A percentile compares a stretch with the other conserved stretches of the same genome.
These are phyloP conservation scores for Drosophila kikkawai DNA, from an alignment of 1,140 invertebrate genomes.

Conservation along the genomic window DNA sequence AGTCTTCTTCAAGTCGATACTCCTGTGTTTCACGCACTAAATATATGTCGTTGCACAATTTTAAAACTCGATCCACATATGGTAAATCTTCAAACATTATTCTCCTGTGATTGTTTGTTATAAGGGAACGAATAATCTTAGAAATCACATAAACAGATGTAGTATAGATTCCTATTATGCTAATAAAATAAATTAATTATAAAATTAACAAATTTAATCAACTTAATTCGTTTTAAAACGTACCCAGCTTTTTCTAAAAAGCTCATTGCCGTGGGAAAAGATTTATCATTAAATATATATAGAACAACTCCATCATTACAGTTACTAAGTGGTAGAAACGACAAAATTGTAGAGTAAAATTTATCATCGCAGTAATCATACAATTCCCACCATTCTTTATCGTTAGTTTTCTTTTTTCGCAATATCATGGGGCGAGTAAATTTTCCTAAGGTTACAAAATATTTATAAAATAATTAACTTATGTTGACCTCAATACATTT, in stretches of 20 bases:
- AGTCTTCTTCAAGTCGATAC: slow-evolving; percentile 97
- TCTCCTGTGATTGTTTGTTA: slow-evolving; percentile 91
- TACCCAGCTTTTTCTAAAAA: slow-evolving; percentile 97
- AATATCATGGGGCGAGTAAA: slow-evolving; percentile 52
- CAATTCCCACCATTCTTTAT: slow-evolving; percentile 92
- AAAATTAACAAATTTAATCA: no score
- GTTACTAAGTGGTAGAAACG: slow-evolving; percentile 87
- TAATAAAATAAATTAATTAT: slow-evolving; percentile 78
- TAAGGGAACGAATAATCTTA: slow-evolving; percentile 91
- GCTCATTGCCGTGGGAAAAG: slow-evolving; percentile 94
- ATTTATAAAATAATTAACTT: background rate
- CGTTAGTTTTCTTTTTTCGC: slow-evolving; percentile 65
- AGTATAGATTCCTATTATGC: slow-evolving; percentile 98
- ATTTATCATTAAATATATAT: slow-evolving; percentile 96
- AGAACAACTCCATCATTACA: slow-evolving; percentile 89
- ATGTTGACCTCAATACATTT: background rate
- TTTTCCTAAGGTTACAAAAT: slow-evolving; percentile 30
- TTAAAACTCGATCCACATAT: slow-evolving; percentile 96
- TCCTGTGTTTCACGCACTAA: slow-evolving; percentile 97
- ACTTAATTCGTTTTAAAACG: slow-evolving; percentile 68
- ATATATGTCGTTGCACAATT: slow-evolving; percentile 97
- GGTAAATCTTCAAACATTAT: slow-evolving; percentile 99
- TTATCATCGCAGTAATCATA: slow-evolving; percentile 88
- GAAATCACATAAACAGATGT: slow-evolving; percentile 97
- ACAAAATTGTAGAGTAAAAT: slow-evolving; percentile 86